Evolutionary conservation across 2,888 invertebrate species (phyloP), one percentile per base, ranked within the genome.

Genomic region (Netelia inedita): DNA sequence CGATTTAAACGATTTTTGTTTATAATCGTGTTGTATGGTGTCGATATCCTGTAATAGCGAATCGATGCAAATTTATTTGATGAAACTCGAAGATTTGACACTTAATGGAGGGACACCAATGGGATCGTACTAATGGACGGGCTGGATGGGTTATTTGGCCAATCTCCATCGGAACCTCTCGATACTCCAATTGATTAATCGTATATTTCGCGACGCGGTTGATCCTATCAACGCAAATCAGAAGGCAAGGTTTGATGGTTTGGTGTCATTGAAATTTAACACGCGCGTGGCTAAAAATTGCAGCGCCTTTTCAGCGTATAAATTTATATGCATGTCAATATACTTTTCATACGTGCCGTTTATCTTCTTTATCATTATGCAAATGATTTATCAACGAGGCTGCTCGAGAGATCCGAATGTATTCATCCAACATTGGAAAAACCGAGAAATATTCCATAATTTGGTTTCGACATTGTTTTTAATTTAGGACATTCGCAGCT

Each of bases 201-300:
- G 28, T 28, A 5, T 28, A 28, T 28, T 57, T 66, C 41, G 66
- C 66, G 66, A 76, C 55, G 66, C 16, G 66, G 43, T 2, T 57
- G 28, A 75, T 65, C 46, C 1, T 1, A 11, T 11, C 10, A 53
- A 21, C 55, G 53, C 41, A 53, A 19, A 75, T 65, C 41, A 19
- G 66, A 21, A 28, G 66, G n/a, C 8, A 46, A 68, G 11, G n/a
- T 66, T 46, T 43, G 59, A 76, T n/a, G 11, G 16, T 68, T 68
- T 28, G 57, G 59, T 59, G 59, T 76, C 66, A 66, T 66, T 43
- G 59, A 16, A 76, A 66, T 16, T 41, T 11, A 65, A 72, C 10
- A 41, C 72, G 41, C 43, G 35, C 68, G 72, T 66, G 55, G 57
- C 53, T 43, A 79, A 28, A 28, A 28, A 28, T 5, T 28, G 2